Conservation (phyloP, 2,888 invertebrate genomes). For the Drosophila falleni region DNA sequence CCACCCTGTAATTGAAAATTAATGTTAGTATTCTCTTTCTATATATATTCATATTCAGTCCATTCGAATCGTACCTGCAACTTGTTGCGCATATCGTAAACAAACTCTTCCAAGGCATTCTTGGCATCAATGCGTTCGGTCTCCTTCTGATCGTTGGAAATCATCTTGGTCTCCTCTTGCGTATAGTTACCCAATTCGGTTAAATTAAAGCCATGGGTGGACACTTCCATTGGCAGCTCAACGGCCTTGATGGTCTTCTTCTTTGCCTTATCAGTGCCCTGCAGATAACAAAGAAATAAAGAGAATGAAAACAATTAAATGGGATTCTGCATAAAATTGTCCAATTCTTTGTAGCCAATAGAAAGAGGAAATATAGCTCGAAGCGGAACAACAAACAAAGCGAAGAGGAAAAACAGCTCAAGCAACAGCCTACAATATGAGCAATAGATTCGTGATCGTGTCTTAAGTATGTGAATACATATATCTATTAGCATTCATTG, state of each 20-base stretch:
- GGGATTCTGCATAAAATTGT: not conserved
- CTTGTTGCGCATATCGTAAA: conserved; percentile 97
- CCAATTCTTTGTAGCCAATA: conserved; percentile 41
- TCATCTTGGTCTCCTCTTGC: conserved; percentile 94
- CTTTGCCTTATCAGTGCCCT: conserved; percentile 88
- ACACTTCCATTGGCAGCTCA: conserved; percentile 93
- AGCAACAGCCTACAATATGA: conserved; percentile 77
- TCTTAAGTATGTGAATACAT: conserved; percentile 43
- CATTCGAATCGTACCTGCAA: conserved; percentile 86
- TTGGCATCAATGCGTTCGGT: conserved; percentile 98
- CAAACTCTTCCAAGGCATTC: conserved; percentile 99
- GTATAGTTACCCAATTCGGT: conserved; percentile 90
- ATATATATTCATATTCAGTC: too few species aligned
- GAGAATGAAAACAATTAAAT: conserved; percentile 14
- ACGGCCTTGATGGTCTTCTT: conserved; percentile 92
- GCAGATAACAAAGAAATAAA: conserved; percentile 25
- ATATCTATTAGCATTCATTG: conserved; percentile 52
- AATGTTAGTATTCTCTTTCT: not conserved
- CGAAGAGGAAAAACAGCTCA: conserved; percentile 82
- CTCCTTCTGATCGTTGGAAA: conserved; percentile 94
- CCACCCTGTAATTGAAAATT: conserved; percentile 87
- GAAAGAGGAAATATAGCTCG: conserved; percentile 69
- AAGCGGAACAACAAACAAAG: conserved; percentile 69
- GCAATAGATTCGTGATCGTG: conserved; percentile 52
- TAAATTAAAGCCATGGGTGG: conserved; percentile 90